Evolutionary conservation across 2,797 vertebrate species (phyloP), one percentile per base, ranked within the genome.

Genomic region (Poecilia wingei): DNA sequence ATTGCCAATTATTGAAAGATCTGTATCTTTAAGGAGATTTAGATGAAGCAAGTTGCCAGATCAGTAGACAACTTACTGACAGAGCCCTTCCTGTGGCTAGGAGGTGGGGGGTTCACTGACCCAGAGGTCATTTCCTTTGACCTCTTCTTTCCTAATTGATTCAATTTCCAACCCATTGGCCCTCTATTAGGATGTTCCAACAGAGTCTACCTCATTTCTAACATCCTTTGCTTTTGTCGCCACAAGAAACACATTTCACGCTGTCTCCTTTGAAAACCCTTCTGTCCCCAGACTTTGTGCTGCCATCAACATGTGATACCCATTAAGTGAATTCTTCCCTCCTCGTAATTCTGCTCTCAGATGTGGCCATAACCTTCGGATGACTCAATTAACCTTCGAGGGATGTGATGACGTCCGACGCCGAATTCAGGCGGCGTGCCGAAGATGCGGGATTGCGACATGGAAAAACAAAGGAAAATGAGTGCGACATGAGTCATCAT

Each of bases 111-210:
- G 93, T 87, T 94, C 92, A 86, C 79, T 87, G 91, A 92, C 94
- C 93, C 87, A 82, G 77, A 86, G 95, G 93, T 91, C 91, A 92
- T 89, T 95, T 96, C 94, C 95, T 95, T 84, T 95, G 94, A 95
- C 94, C 95, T 84, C 78, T 75, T 82, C 91, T 53, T 95, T 95
- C 93, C 94, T 95, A 94, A 95, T 90, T 94, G 93, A 95, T 95
- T 94, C 91, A 95, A 94, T 96, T 95, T 95, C 89, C 91, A 33
- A 79, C 75, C 92, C 93, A 93, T 82, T 88, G 92, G 92, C 76
- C 89, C 86, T 90, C 91, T 85, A 92, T 95, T 93, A 94, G 92
- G 88, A 86, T 91, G 90, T 86, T 87, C 87, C 81, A 84, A 92
- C 85, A 86, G 87, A 80, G 72, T 59, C 72, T 82, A 39, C 76